Conservation (phyloP, 2,888 invertebrate species). For the Polymixis lichenea region DNA sequence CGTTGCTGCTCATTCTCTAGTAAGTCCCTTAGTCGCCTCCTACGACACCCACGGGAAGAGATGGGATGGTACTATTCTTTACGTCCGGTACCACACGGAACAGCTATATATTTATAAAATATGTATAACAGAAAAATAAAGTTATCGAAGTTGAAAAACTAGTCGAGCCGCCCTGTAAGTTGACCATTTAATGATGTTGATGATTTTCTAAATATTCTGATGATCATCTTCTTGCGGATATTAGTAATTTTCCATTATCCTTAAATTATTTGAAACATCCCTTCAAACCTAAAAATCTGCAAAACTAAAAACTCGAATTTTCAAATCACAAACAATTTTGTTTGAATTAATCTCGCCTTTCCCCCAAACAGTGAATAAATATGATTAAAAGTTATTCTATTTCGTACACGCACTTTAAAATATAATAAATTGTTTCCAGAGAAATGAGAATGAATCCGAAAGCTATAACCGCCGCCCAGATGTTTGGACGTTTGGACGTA, state of each 20-base stretch:
- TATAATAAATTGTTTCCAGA: slow-evolving; percentile 78
- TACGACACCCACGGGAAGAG: no score
- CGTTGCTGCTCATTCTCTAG: no score
- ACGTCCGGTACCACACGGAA: no score
- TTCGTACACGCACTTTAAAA: not conserved
- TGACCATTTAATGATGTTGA: no score
- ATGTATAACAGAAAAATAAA: no score
- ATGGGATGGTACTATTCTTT: no score
- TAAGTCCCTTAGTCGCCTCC: no score
- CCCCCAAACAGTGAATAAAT: not conserved
- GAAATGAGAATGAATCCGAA: slow-evolving; percentile 99
- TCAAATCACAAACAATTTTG: not conserved
- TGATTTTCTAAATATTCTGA: no score
- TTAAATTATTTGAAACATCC: not conserved
- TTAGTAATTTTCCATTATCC: not conserved
- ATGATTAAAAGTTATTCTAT: not conserved
- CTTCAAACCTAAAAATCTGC: not conserved
- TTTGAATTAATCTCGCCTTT: not conserved
- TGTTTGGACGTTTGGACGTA: slow-evolving; percentile 99
- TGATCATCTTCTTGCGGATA: not conserved
- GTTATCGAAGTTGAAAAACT: no score
- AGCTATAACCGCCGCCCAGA: slow-evolving; percentile 98
- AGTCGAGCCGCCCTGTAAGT: no score
- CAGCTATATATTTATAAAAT: no score
- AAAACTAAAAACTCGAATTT: not conserved